Conservation (phyloP, 2,113 vertebrate genomes). For the Megalops atlanticus region DNA sequence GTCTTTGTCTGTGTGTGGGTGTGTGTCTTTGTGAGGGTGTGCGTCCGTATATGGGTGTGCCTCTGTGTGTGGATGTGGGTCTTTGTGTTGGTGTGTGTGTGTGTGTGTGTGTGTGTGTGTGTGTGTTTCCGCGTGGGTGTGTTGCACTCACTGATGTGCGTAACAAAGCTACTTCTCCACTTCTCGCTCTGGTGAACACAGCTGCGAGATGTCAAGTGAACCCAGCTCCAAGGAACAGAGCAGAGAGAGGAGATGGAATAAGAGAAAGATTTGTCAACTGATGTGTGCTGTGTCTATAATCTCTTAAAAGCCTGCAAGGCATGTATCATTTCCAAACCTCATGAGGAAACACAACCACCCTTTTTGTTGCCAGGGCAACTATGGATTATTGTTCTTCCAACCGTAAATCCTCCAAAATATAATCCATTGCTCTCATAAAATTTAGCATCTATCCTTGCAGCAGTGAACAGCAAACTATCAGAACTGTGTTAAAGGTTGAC, state of each 20-base stretch:
- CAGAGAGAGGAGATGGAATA: slow-evolving; percentile 10
- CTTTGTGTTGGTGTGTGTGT: not conserved
- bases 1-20: not conserved
- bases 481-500: not conserved
- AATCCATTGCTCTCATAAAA: not conserved
- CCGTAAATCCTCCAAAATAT: not conserved
- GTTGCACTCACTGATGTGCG: not conserved
- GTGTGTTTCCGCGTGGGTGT: not conserved
- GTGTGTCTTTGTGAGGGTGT: not conserved
- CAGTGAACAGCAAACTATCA: not conserved
- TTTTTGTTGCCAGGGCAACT: slow-evolving; percentile 32
- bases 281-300: slow-evolving; percentile 40
- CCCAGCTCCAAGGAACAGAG: slow-evolving; percentile 20
- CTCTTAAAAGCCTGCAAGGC: slow-evolving; percentile 26
- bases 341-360: slow-evolving; percentile 32
- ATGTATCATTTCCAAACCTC: slow-evolving; percentile 34
- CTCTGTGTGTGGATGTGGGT: not conserved
- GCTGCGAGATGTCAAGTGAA: slow-evolving; percentile 37
- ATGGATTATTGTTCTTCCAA: slow-evolving; percentile 19
- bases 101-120: slow-evolving; percentile 1
- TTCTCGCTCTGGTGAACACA: slow-evolving; percentile 31
- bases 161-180: slow-evolving; percentile 26
- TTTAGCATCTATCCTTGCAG: not conserved
- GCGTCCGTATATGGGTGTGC: not conserved
- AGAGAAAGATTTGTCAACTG: slow-evolving; percentile 24